phyloP scores from a whole-genome alignment of 2,888 invertebrate species.

The Cephus spinipes region DNA sequence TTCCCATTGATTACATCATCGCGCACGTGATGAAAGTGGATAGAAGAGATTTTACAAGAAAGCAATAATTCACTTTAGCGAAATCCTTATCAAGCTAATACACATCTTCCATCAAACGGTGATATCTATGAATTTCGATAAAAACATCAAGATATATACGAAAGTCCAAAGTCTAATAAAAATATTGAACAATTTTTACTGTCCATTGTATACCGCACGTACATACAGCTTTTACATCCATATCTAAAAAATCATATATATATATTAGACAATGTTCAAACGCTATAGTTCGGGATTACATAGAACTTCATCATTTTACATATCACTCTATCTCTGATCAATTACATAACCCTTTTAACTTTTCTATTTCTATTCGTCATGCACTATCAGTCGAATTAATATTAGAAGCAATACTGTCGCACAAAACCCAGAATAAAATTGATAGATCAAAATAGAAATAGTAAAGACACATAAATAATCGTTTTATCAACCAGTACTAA shows the following conservation, averaged over 20 bases:
- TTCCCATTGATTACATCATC: neutral
- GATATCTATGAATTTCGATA: neutral
- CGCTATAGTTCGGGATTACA: neutral
- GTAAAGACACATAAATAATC: neutral
- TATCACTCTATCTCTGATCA: neutral
- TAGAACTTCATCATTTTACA: neutral
- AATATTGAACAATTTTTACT: neutral
- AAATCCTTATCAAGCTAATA: neutral
- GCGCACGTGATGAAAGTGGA: neutral
- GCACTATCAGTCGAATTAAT: neutral
- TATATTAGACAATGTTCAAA: neutral
- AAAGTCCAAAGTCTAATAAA: neutral
- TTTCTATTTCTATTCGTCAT: neutral
- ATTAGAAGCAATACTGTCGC: neutral
- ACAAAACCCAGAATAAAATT: neutral
- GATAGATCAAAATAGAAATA: neutral
- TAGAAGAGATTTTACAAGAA: neutral
- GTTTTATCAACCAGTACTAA: neutral
- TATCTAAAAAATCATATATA: no score
- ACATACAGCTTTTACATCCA: neutral
- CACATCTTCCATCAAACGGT: neutral
- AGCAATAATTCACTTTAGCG: neutral
- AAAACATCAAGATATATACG: neutral
- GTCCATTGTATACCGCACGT: neutral
- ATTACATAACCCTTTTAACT: neutral